phyloP scores from a whole-genome alignment of 2,113 vertebrate species.

The Caretta caretta region DNA sequence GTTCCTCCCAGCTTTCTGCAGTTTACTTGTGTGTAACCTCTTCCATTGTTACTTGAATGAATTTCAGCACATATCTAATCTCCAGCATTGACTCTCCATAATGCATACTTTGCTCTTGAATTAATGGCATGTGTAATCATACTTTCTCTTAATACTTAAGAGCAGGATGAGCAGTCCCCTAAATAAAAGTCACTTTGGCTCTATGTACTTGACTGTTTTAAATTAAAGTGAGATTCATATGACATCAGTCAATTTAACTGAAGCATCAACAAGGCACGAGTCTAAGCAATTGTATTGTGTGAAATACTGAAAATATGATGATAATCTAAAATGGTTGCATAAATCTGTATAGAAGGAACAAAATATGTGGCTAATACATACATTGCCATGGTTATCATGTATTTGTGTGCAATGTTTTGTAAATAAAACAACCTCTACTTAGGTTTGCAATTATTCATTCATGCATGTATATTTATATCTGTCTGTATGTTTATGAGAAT shows the following conservation, averaged over 20 bases:
- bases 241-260: not conserved
- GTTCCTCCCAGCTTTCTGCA: not conserved
- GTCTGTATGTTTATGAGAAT: not conserved
- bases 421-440: not conserved
- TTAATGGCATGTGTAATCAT: not conserved
- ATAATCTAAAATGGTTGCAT: not conserved
- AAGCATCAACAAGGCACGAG: not conserved
- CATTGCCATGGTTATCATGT: not conserved
- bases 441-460: not conserved
- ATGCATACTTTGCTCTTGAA: not conserved
- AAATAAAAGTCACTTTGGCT: not conserved
- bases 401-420: not conserved
- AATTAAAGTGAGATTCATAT: not conserved
- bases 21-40: constrained; percentile 23
- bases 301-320: not conserved
- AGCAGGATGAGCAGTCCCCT: not conserved
- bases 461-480: not conserved
- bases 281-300: not conserved
- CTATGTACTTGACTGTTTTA: not conserved
- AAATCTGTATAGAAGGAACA: not conserved
- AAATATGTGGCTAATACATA: not conserved
- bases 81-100: not conserved
- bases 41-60: not conserved
- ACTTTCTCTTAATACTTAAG: not conserved
- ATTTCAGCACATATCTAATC: not conserved